phyloP scores from a whole-genome alignment of 2,797 vertebrate species.

The Hyperoplus immaculatus region DNA sequence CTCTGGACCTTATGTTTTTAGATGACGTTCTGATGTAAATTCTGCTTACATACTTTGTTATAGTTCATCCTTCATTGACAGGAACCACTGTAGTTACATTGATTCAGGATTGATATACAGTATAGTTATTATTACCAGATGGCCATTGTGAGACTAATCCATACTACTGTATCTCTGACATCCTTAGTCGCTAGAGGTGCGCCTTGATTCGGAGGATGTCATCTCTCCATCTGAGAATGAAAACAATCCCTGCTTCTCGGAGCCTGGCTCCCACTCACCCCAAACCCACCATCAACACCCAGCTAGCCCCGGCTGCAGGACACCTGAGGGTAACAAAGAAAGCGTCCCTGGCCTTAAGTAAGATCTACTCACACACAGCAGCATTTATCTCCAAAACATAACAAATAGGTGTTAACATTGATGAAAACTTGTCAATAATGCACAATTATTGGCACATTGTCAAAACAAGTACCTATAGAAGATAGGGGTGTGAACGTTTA shows the following conservation, averaged over 20 bases:
- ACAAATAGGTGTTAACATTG: no score
- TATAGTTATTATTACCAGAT: background rate
- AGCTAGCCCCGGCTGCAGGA: slow-evolving; percentile 88
- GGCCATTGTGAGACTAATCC: background rate
- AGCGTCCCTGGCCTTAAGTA: slow-evolving; percentile 93
- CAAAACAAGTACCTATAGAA: background rate
- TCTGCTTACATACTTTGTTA: background rate
- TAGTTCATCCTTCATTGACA: background rate
- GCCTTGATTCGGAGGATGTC: slow-evolving; percentile 93
- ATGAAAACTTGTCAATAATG: background rate
- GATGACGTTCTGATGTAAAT: background rate
- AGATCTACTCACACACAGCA: slow-evolving; percentile 41
- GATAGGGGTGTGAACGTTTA: no score
- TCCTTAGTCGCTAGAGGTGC: slow-evolving; percentile 92
- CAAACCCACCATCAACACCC: slow-evolving; percentile 89
- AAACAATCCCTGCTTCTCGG: slow-evolving; percentile 90
- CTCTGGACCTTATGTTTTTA: background rate
- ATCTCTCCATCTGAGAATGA: slow-evolving; percentile 93
- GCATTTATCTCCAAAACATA: background rate
- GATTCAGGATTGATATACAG: background rate
- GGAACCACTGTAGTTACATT: no score
- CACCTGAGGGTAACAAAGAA: slow-evolving; percentile 90
- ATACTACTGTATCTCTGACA: slow-evolving; percentile 7
- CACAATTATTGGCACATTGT: background rate
- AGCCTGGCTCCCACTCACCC: slow-evolving; percentile 90